These are phyloP conservation scores for Mormyrus proboscirostris DNA, from an alignment of 2,797 vertebrate species.

Conservation along the genomic window DNA sequence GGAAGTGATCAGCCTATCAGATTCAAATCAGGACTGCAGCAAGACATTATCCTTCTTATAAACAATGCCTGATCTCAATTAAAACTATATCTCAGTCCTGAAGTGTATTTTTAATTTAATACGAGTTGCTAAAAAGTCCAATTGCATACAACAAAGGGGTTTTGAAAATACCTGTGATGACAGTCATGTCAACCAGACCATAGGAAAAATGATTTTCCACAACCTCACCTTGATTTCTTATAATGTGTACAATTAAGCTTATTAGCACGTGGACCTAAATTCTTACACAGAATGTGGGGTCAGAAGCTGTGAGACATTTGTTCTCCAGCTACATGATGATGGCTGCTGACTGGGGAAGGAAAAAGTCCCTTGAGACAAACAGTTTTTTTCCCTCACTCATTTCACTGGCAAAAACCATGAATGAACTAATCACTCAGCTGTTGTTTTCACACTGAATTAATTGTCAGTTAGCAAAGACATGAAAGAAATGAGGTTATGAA, in stretches of 20 bases:
- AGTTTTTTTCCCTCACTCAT: constrained; percentile 5
- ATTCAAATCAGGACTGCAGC: neutral
- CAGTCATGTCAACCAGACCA: neutral
- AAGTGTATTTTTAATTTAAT: neutral
- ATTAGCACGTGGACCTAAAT: neutral
- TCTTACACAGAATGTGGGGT: neutral
- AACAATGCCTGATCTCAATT: neutral
- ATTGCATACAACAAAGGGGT: neutral
- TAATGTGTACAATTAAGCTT: neutral
- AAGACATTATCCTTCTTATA: neutral
- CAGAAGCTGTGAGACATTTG: neutral
- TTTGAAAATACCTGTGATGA: neutral
- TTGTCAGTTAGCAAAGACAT: constrained; percentile 14
- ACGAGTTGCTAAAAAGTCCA: neutral
- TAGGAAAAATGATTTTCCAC: neutral
- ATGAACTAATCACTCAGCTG: constrained; percentile 21
- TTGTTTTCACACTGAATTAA: constrained; percentile 25
- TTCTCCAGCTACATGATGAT: neutral
- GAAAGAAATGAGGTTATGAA: neutral
- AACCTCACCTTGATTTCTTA: neutral
- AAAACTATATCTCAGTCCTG: neutral
- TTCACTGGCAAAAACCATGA: constrained; percentile 2
- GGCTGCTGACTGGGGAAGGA: neutral
- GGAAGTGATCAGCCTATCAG: neutral
- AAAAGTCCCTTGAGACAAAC: constrained; percentile 10